Base-by-base conservation (phyloP, 1,140 invertebrate genomes). In the Phymorhynchus buccinoides region DNA sequence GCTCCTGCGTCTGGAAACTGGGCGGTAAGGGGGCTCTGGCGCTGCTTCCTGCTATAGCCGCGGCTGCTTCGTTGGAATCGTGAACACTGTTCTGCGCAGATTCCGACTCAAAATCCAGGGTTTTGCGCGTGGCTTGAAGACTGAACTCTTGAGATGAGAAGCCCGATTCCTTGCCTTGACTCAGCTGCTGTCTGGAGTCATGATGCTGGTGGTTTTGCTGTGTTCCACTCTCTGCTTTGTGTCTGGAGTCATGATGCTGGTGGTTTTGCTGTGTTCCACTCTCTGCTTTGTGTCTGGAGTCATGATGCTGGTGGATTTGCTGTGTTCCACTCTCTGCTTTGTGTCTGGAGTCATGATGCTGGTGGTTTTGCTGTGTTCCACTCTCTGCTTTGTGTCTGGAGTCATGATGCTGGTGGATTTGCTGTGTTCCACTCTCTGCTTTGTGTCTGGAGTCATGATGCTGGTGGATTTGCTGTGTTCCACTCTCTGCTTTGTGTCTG, bases 121-220 rank as follows among this genome's bases (percentile, higher is more conserved):
- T 85, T 80, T 89, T 89, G 77, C 90, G 90, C 32, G 90, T 91
- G 52, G 89, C 88, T 39, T 91, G 88, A 18, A 90, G 88, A 85
- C 88, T 89, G 81, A 90, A 91, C 12, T 86, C 88, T 48, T 89
- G 86, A 0, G 73, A 66, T 37, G 85, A 79, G 35, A 84, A 77
- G 22, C 84, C 84, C 16, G 83, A 66, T 66, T 86, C 83, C 14
- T 84, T 32, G 48, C 86, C 56, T 30, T 71, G 32, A 42, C 75
- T 37, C 41, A 83, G 71, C 73, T 86, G 71, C 18, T 37, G 16
- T 6, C 44, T 14, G 2, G 39, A 9, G 30, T 79, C 42, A 6
- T 79, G 77, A 22, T 30, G 22, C 27, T 56, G 62, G 56, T 66
- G 79, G 6, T 41, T 1, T 6, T 22, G 73, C 30, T 77, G n/a